Evolutionary conservation across 2,113 vertebrate genomes (phyloP).

Genomic region (Platysteira castanea): DNA sequence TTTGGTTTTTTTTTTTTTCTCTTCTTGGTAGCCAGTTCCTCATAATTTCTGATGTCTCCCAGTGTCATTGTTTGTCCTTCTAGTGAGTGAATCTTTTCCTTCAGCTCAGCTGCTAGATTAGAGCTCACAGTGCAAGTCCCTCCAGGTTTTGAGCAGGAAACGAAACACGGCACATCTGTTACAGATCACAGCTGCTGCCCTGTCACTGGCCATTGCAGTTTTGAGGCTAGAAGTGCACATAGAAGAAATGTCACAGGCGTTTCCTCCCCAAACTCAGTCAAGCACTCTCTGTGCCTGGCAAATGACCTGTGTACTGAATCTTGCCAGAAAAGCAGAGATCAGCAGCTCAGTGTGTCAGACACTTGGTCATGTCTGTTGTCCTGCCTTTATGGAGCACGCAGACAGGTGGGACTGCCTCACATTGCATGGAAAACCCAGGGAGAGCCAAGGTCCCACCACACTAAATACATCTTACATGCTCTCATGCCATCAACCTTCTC

Average conservation of each 20-base stretch:
- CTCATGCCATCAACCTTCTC: neutral
- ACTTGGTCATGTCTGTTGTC: neutral
- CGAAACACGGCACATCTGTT: neutral
- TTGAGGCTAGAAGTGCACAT: neutral
- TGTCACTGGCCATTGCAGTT: neutral
- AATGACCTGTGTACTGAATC: neutral
- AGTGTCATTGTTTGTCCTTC: neutral
- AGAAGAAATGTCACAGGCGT: neutral
- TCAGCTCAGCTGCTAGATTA: neutral
- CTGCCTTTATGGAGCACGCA: neutral
- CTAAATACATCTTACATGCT: neutral
- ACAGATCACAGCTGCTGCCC: neutral
- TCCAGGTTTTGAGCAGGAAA: slow-evolving; percentile 1
- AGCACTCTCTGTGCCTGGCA: neutral
- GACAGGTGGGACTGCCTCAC: neutral
- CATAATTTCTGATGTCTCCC: neutral
- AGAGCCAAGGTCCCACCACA: neutral
- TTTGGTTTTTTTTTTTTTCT: neutral
- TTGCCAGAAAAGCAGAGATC: neutral
- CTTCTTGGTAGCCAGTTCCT: neutral
- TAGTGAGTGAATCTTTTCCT: neutral
- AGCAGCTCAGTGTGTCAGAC: neutral
- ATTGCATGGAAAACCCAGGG: neutral
- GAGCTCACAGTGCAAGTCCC: neutral
- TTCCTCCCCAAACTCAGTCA: neutral